phyloP scores from a whole-genome alignment of 2,797 vertebrate species.

The Coranthus polyacanthus region DNA sequence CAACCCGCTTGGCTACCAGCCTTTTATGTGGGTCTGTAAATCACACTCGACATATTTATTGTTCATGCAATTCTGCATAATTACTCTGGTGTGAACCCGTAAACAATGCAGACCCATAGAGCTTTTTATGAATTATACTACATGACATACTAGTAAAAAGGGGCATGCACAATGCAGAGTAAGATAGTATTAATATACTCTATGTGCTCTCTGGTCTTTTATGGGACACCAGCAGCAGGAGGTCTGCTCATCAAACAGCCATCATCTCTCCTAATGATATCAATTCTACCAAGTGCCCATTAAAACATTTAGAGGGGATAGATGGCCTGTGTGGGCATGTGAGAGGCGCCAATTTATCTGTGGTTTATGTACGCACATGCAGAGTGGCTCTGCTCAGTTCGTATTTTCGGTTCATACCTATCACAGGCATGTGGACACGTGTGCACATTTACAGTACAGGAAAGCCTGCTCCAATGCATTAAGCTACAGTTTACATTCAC shows the following conservation, averaged over 20 bases:
- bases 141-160: constrained; percentile 52
- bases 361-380: constrained; percentile 4
- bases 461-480: constrained; percentile 39
- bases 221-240: constrained; percentile 61
- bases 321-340: constrained; percentile 41
- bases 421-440: neutral
- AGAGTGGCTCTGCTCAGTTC: neutral
- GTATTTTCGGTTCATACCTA: neutral
- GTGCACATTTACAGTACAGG: constrained; percentile 7
- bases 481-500: constrained; percentile 40
- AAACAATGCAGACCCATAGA: constrained; percentile 64
- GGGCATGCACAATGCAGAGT: constrained; percentile 14
- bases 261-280: constrained; percentile 76
- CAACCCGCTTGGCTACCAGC: constrained; percentile 12
- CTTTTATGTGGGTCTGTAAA: constrained; percentile 53
- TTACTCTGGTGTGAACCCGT: constrained; percentile 64
- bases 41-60: constrained; percentile 67
- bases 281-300: constrained; percentile 68
- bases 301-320: constrained; percentile 72
- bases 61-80: constrained; percentile 61
- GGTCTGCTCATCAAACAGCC: constrained; percentile 74
- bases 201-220: constrained; percentile 49
- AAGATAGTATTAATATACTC: constrained; percentile 44
- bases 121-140: constrained; percentile 63
- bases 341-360: constrained; percentile 49